These are phyloP conservation scores for Lepidocyrtinus sp. DNA, from an alignment of 2,888 invertebrate species.

Conservation along the genomic window DNA sequence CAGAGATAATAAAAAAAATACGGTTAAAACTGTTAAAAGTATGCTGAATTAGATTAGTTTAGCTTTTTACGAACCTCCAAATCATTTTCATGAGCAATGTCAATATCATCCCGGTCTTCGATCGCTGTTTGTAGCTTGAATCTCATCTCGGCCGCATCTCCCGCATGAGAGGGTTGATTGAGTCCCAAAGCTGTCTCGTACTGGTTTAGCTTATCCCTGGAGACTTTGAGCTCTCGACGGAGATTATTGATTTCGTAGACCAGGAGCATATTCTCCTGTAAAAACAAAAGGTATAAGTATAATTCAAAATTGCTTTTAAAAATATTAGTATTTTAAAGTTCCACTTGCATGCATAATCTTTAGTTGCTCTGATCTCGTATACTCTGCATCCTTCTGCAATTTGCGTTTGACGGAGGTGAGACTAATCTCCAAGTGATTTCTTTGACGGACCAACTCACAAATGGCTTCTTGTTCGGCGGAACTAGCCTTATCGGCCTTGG, in stretches of 20 bases:
- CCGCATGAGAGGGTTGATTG: constrained; percentile 71
- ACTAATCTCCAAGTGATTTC: constrained; percentile 84
- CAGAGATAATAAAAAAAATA: not conserved
- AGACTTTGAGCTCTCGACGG: constrained; percentile 79
- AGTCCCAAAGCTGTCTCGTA: constrained; percentile 82
- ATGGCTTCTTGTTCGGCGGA: constrained; percentile 69
- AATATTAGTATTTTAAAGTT: no score
- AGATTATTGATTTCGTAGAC: constrained; percentile 85
- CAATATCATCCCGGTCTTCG: constrained; percentile 68
- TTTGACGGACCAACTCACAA: constrained; percentile 80
- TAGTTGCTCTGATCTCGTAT: constrained; percentile 76
- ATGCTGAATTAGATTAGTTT: no score
- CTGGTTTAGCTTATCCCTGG: constrained; percentile 79
- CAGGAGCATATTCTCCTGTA: constrained; percentile 83
- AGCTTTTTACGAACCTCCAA: constrained; percentile 58
- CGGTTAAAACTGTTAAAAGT: not conserved
- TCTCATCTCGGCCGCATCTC: constrained; percentile 67
- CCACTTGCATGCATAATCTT: constrained; percentile 78
- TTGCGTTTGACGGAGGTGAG: constrained; percentile 76
- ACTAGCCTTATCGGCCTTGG: constrained; percentile 64
- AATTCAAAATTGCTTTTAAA: not conserved
- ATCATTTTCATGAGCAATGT: constrained; percentile 62
- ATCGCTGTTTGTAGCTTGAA: constrained; percentile 65
- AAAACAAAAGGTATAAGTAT: not conserved
- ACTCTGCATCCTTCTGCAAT: constrained; percentile 73